Evolutionary conservation across 2,113 vertebrate genomes (phyloP), one percentile per base, ranked within the genome.

Genomic region (Oncorhynchus nerka): DNA sequence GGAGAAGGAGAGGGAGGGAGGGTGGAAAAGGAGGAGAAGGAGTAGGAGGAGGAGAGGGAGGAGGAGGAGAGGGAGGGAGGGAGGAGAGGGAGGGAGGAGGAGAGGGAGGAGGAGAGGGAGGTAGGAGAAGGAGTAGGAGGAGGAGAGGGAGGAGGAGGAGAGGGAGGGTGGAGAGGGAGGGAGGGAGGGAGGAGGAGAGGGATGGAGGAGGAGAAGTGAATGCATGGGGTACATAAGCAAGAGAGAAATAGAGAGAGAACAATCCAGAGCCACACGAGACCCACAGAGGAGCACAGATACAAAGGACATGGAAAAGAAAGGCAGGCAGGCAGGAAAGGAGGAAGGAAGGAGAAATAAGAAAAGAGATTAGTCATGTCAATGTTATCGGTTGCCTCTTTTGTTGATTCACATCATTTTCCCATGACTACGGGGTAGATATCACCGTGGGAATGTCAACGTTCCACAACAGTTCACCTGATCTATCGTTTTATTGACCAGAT

Each of bases 321-420:
- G 70, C 81, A 81, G 73, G 70, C 81, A 81, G 73, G 70, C 3
- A 51, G 49, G 49, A 51, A 51, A 16, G 13, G 15, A 70, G 74
- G 73, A 72, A 85, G 73, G 76, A 81, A 83, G 84, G 79, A 90
- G 86, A 93, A 88, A 89, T 88, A 82, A 84, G 84, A 87, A 91
- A 86, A 89, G 74, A 90, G 87, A 93, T 94, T 93, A 93, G 92
- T 93, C 90, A 93, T 93, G 93, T 94, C 91, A 93, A 76, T 91
- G 92, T 93, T 92, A 94, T 93, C 91, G 93, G 94, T 89, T 89
- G 90, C 92, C 92, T 94, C 91, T 94, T 94, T 94, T 94, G 94
- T 90, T 90, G 87, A 91, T 90, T 90, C 84, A 86, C 83, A 89
- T 87, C 79, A 67, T 79, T 88, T 89, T 80, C 75, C 85, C 87